phyloP scores from a whole-genome alignment of 2,797 vertebrate genomes.

The Poeciliopsis infans region DNA sequence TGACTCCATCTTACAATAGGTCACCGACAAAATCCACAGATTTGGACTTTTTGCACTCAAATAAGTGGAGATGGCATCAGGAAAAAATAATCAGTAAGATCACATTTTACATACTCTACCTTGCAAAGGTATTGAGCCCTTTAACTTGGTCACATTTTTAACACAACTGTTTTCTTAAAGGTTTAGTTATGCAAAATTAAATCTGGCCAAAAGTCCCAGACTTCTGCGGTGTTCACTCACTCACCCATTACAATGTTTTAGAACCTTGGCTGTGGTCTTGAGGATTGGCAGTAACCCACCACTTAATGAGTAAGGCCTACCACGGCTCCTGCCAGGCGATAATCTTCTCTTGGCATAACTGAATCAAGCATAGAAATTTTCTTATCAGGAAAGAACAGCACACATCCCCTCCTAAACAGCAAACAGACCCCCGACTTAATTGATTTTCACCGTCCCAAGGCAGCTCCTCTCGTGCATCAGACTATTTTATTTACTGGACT shows the following conservation, averaged over 20 bases:
- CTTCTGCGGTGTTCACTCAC: constrained; percentile 61
- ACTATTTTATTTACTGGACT: constrained; percentile 68
- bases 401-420: constrained; percentile 58
- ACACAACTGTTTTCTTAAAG: neutral
- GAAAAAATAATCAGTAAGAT: neutral
- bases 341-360: constrained; percentile 78
- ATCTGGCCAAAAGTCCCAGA: constrained; percentile 49
- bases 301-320: constrained; percentile 77
- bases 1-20: neutral
- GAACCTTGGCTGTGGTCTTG: constrained; percentile 73
- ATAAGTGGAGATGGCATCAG: neutral
- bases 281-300: constrained; percentile 76
- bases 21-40: constrained; percentile 7
- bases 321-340: constrained; percentile 74
- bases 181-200: constrained; percentile 52
- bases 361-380: constrained; percentile 76
- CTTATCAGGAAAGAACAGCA: constrained; percentile 79
- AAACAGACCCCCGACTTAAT: constrained; percentile 67
- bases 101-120: neutral
- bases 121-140: neutral
- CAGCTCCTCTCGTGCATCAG: constrained; percentile 57
- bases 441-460: constrained; percentile 70
- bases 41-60: neutral
- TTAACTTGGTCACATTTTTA: neutral
- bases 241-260: constrained; percentile 66